Percentiles rank a stretch among this genome's conserved stretches.
phyloP scores from a whole-genome alignment of 2,888 invertebrate species.

The Blera fallax region DNA sequence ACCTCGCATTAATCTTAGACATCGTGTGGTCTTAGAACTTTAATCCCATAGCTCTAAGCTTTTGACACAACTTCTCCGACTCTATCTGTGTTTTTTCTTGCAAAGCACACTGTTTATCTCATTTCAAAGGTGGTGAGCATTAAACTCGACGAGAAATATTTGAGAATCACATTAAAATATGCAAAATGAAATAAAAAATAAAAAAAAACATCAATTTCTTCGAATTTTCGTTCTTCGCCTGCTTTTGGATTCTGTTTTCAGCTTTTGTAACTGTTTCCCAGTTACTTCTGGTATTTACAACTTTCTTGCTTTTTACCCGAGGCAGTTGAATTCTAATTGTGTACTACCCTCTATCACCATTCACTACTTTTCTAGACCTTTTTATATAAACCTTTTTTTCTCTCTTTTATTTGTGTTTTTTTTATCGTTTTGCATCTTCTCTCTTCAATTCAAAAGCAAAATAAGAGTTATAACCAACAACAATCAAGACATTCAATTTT shows the following conservation, averaged over 20 bases:
- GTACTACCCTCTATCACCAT: not conserved
- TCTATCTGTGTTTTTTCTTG: not conserved
- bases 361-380: slow-evolving; percentile 11
- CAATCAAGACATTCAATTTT: slow-evolving; percentile 69
- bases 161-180: slow-evolving; percentile 22
- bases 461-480: slow-evolving; percentile 62
- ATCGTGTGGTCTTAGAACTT: no score
- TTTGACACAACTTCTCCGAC: no score
- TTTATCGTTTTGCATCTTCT: slow-evolving; percentile 33
- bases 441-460: slow-evolving; percentile 34
- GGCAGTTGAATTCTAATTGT: not conserved
- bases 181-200: slow-evolving; percentile 26
- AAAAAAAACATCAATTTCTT: slow-evolving; percentile 10
- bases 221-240: slow-evolving; percentile 3
- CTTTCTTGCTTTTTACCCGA: not conserved
- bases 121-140: not conserved
- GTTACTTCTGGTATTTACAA: slow-evolving; percentile 17
- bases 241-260: not conserved
- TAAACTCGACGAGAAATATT: slow-evolving; percentile 19
- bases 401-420: not conserved
- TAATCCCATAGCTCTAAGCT: no score
- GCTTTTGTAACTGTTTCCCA: slow-evolving; percentile 18
- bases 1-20: no score
- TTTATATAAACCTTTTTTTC: not conserved
- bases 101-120: not conserved